Evolutionary conservation across 2,797 vertebrate genomes (phyloP).

Genomic region (Oceanodroma leucorhoa): DNA sequence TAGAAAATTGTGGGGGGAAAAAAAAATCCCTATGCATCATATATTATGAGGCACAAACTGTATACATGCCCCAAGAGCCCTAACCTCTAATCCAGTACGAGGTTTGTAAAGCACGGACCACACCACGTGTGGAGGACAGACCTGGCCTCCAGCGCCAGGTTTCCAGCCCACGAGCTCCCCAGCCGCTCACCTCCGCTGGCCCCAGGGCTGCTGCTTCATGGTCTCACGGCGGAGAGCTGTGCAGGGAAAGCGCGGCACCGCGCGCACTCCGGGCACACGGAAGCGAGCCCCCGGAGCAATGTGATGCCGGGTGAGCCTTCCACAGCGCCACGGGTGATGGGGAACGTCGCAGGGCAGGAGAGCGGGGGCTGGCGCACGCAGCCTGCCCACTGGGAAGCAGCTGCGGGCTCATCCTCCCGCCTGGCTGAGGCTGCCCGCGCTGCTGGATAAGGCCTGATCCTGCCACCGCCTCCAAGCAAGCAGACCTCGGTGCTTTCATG

Average conservation of each 20-base stretch:
- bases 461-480: background rate
- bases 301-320: rapidly evolving
- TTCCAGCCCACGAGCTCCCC: background rate
- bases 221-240: background rate
- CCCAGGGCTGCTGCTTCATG: background rate
- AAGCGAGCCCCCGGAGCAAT: background rate
- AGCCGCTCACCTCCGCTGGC: background rate
- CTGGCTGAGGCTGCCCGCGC: background rate
- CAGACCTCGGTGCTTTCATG: background rate
- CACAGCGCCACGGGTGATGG: rapidly evolving
- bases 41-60: background rate
- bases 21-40: background rate
- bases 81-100: background rate
- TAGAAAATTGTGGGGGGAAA: background rate
- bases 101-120: background rate
- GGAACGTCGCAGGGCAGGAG: background rate
- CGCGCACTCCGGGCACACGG: background rate
- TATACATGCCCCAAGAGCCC: background rate
- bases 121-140: rapidly evolving
- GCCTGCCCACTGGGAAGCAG: background rate
- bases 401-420: background rate
- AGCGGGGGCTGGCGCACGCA: background rate
- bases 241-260: background rate
- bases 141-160: rapidly evolving
- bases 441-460: background rate